These are phyloP conservation scores for Leptothorax acervorum DNA, from an alignment of 2,888 invertebrate genomes.

Conservation along the genomic window DNA sequence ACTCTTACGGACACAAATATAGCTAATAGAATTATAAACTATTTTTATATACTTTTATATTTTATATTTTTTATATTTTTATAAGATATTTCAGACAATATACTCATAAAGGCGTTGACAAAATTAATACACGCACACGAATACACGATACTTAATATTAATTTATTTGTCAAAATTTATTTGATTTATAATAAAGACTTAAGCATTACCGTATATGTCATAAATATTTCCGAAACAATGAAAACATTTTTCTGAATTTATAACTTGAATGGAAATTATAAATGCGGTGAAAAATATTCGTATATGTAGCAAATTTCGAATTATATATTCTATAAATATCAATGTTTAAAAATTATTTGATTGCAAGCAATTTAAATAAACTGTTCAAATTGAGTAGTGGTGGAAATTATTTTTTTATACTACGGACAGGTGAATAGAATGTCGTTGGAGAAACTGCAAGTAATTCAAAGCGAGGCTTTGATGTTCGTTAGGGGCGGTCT, in stretches of 20 bases:
- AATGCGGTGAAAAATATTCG: not conserved
- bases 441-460: not conserved
- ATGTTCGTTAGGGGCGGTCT: constrained; percentile 32
- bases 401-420: constrained; percentile 13
- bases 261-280: not conserved
- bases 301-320: not conserved
- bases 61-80: not conserved
- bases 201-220: not conserved
- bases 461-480: constrained; percentile 20
- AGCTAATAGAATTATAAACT: not conserved
- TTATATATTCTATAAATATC: not conserved
- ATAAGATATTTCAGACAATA: not conserved
- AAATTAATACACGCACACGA: not conserved
- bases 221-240: not conserved
- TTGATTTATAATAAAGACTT: not conserved
- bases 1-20: no score
- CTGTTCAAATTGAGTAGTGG: not conserved
- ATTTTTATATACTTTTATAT: not conserved
- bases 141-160: not conserved
- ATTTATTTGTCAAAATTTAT: constrained; percentile 14
- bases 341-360: not conserved
- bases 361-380: not conserved
- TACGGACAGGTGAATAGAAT: not conserved
- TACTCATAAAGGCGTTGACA: not conserved
- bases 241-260: not conserved